Evolutionary conservation across 30 jellyfish, hydroid and myxozoan species (phyloP), one percentile per base, ranked within the genome.

Genomic region (Turritopsis rubra): DNA sequence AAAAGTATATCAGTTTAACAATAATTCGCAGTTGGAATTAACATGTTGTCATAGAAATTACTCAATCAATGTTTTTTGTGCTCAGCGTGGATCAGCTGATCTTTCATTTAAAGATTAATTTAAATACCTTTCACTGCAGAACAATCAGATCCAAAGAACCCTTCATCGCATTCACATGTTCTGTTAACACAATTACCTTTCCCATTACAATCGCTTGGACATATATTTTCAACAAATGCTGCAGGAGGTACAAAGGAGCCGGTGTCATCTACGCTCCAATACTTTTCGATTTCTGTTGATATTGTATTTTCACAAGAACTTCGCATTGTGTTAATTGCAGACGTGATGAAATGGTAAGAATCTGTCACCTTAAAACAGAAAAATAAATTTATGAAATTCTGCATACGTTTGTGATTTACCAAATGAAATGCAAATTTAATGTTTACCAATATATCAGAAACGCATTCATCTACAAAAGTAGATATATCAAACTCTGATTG

Each of bases 131-230:
- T 72, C 21, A 76, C 84, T 19, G 80, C 52, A 70, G 93, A 85
- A 53, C 93, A 85, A 52, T 87, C 95, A n/a, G 87, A 72, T 52
- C 88, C 79, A 3, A 84, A 53, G 26, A 21, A 87, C 65, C 79
- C 79, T 18, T 73, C 80, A 73, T 87, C 80, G 66, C 95, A 87
- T 30, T 23, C n/a, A 68, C 95, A 87, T 13, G 79, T 87, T 26
- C 79, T 84, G 13, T 87, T 81, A 26, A 72, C 72, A 75, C 95
- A 87, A 65, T 28, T 54, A 0, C 95, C 95, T 21, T 87, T 29
- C 16, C 95, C 95, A 54, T 86, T 87, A 87, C 95, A 87, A n/a
- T 71, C 66, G n/a, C 89, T 81, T 66, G 95, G 95, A 74, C 95
- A 87, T 27, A 87, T 73, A 0, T 86, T 81, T 52, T 87, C 78